These are phyloP conservation scores for Pelusios castaneus DNA, from an alignment of 2,113 vertebrate genomes.

Conservation along the genomic window DNA sequence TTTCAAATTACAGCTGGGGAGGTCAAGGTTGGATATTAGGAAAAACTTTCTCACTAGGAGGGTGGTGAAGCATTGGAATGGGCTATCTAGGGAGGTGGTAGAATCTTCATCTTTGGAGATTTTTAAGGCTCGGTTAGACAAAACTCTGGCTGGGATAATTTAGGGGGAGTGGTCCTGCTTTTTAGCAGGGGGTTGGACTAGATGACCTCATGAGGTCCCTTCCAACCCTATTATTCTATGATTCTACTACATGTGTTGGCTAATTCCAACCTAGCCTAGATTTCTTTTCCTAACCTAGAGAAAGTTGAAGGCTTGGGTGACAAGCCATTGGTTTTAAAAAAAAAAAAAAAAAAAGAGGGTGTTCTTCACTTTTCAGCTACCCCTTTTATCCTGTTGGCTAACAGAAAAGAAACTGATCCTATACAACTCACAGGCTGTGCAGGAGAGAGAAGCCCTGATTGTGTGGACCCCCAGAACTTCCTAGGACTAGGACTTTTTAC, in stretches of 20 bases:
- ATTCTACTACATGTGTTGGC: neutral
- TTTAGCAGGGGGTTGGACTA: too few species aligned
- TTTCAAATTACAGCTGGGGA: too few species aligned
- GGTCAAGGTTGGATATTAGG: too few species aligned
- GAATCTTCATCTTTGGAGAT: too few species aligned
- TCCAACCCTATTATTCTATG: too few species aligned
- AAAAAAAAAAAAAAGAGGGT: fast-evolving
- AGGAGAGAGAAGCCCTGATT: neutral
- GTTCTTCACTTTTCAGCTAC: neutral
- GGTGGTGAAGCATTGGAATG: too few species aligned
- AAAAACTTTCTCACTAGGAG: too few species aligned
- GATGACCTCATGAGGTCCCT: too few species aligned
- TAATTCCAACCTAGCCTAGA: neutral
- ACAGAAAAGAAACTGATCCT: neutral
- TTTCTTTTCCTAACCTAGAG: neutral
- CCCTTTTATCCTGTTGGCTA: neutral
- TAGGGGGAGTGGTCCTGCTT: too few species aligned
- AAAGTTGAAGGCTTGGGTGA: neutral
- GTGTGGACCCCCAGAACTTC: neutral
- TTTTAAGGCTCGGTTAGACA: too few species aligned
- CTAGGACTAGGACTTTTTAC: neutral
- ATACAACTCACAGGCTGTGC: neutral
- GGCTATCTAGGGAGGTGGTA: too few species aligned
- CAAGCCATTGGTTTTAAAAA: neutral
- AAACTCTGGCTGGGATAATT: too few species aligned